Conservation (phyloP, 92 coral and sea anemone species). For the Epizoanthus ramosus region DNA sequence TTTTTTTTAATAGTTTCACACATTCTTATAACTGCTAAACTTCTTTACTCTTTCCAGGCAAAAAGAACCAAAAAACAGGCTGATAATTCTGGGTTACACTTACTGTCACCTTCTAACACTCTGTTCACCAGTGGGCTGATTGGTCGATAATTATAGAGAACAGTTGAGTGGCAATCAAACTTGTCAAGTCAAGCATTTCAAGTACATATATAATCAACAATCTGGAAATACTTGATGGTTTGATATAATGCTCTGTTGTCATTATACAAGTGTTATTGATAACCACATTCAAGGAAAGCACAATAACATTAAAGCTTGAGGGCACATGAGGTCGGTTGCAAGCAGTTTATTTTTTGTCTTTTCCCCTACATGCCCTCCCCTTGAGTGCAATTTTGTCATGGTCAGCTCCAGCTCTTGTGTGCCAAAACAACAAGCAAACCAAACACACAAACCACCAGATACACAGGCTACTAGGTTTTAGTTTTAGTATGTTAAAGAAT, state of each 20-base stretch:
- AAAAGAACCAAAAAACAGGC: slow-evolving; percentile 4
- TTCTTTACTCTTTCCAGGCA: slow-evolving; percentile 14
- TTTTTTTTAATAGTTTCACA: slow-evolving; percentile 11
- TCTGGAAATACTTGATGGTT: slow-evolving; percentile 5
- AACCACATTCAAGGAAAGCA: neutral
- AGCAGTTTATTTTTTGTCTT: neutral
- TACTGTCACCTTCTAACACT: neutral
- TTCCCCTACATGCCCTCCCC: neutral
- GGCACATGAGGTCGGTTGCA: neutral
- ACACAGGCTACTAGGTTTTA: slow-evolving; percentile 1
- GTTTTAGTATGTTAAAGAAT: slow-evolving; percentile 5
- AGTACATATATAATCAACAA: slow-evolving; percentile 13
- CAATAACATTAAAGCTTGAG: neutral
- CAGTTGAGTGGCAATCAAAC: slow-evolving; percentile 13
- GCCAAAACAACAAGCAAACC: neutral
- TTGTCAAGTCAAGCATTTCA: slow-evolving; percentile 14
- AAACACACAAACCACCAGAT: neutral
- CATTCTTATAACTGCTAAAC: slow-evolving; percentile 9
- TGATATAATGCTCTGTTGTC: slow-evolving; percentile 22
- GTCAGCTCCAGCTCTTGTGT: slow-evolving; percentile 1
- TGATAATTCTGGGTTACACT: slow-evolving; percentile 2
- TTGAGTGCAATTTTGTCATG: neutral
- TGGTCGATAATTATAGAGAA: slow-evolving; percentile 16
- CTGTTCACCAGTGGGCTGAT: slow-evolving; percentile 2
- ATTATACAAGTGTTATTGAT: slow-evolving; percentile 14